Base-by-base conservation (phyloP, 1,140 invertebrate species). In the Epicauta chinensis region DNA sequence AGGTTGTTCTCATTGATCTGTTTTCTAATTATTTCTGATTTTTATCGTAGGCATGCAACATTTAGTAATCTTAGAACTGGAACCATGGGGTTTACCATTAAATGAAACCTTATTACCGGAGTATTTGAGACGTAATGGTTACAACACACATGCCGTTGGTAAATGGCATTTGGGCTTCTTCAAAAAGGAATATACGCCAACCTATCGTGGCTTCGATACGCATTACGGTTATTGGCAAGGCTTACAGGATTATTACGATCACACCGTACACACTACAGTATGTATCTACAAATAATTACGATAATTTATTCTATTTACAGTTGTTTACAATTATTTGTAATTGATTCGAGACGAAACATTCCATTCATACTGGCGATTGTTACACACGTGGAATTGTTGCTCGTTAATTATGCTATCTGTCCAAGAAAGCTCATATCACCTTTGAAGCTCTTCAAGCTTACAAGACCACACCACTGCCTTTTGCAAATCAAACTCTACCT, bases 131-230 rank as follows among this genome's bases (percentile, higher is more conserved):
- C 75, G 81, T 13, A 70, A 79, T 0, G 91, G 90, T 0, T 96
- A 95, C 68, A 69, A 72, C 6, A 93, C 89, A 0, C 84, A 89
- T 65, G 79, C 87, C 11, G 77, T 95, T 29, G 93, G 93, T 12
- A 95, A 96, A 72, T 93, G 91, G 91, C 90, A 93, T 65, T 48
- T 93, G 30, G 91, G 90, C 1, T 84, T 77, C 54, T 81, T 78
- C 49, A 74, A 76, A 15, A 77, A 73, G n/a, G 80, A 82, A 51
- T 90, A 86, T 60, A 84, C 88, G 3, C 91, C 91, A 1, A 84
- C 81, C 0, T 76, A 72, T 13, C 76, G 91, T 11, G 91, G 91
- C n/a, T 94, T 93, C 63, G 85, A 92, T 53, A 77, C 80, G 4
- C 87, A 91, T 68, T 90, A 82, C 66, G 91, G 91, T 9, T 92